phyloP scores from a whole-genome alignment of 92 coral and sea anemone species.

The Paragorgia papillata region DNA sequence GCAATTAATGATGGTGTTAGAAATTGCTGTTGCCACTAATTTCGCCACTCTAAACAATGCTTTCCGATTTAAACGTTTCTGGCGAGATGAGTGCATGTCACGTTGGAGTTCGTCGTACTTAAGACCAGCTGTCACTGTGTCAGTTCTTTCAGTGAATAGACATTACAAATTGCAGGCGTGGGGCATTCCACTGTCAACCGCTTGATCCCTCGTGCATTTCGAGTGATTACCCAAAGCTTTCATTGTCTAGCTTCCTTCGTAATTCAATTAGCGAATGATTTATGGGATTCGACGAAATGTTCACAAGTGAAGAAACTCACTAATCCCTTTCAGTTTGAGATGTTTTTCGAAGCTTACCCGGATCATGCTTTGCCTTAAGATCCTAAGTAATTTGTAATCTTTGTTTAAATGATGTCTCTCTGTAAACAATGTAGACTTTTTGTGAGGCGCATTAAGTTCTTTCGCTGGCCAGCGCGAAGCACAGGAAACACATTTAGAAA shows the following conservation, averaged over 20 bases:
- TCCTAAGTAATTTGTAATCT: conserved; percentile 29
- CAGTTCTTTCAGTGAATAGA: conserved; percentile 2
- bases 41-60: neutral
- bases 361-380: conserved; percentile 28
- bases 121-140: neutral
- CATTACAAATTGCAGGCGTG: conserved; percentile 24
- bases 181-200: conserved; percentile 17
- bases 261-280: conserved; percentile 43
- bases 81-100: neutral
- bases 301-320: conserved; percentile 8
- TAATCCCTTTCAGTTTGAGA: conserved; percentile 28
- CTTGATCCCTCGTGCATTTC: neutral
- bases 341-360: conserved; percentile 20
- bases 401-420: conserved; percentile 11
- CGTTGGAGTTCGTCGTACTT: neutral
- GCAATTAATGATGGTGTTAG: no score
- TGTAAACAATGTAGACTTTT: conserved; percentile 10
- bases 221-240: conserved; percentile 14
- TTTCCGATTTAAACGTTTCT: neutral
- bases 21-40: no score
- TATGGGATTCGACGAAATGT: conserved; percentile 17
- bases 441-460: conserved; percentile 5
- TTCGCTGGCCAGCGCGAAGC: neutral
- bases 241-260: conserved; percentile 4
- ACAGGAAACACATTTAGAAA: conserved; percentile 6